Base-by-base conservation (phyloP, 2,113 vertebrate species). In the Excalfactoria chinensis region DNA sequence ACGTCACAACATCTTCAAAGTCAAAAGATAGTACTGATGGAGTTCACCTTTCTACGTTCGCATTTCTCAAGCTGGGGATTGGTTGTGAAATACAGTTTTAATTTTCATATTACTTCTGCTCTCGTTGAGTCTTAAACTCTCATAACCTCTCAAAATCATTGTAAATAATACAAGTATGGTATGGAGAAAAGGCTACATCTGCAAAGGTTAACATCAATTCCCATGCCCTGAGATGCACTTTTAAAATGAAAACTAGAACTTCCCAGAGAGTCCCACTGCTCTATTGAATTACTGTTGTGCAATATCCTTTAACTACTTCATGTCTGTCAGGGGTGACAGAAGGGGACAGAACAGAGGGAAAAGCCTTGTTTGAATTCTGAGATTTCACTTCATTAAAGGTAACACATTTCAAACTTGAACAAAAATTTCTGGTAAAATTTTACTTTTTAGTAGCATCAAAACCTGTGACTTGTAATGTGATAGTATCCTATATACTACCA, bases 41-140 rank as follows among this genome's bases (percentile, higher is more conserved):
- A 41, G 32, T 21, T 75, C 11, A 10, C 19, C 6, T 5, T 32
- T 23, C 21, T 14, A 23, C 32, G 13, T 72, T 79, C 59, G 14
- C 6, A 6, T 2, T 48, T 55, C 23, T 63, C 13, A 41, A 34
- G 3, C 0, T 40, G n/a, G 44, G 34, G 92, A 48, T 28, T n/a
- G 12, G 4, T 43, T 66, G 23, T 14, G n/a, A 76, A 80, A 67
- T 23, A 53, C 0, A 0, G 4, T 88, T 76, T 58, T 90, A 4
- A 20, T 28, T 9, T 46, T 76, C 8, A 4, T 41, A 60, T 46
- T 88, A 9, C 49, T 75, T 60, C 1, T 6, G 14, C 21, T 71
- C 5, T 62, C 5, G 34, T 8, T 43, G 11, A 35, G 7, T 64
- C 35, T 72, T 34, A 34, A 80, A 60, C 4, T n/a, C 30, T 49